phyloP scores from a whole-genome alignment of 37 sponge, comb jelly and placozoan genomes.

The Ianthella basta region DNA sequence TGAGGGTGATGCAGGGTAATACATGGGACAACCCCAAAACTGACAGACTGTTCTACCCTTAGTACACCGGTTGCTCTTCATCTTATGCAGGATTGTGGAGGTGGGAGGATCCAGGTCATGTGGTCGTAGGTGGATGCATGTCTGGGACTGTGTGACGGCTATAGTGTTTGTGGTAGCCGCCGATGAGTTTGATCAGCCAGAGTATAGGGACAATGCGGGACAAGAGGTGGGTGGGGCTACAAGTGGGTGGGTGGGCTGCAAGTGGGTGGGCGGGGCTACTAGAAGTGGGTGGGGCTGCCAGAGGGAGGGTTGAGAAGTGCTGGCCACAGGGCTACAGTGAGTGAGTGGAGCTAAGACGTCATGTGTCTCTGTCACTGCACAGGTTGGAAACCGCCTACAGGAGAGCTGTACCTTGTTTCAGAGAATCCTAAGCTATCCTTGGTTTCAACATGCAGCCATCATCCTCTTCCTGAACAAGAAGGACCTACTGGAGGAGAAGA shows the following conservation, averaged over 20 bases:
- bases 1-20: too few relatives aligned
- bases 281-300: too few relatives aligned
- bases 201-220: constrained; percentile 41
- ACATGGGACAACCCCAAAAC: too few relatives aligned
- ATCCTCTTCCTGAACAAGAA: constrained; percentile 78
- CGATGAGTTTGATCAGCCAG: constrained; percentile 87
- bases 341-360: too few relatives aligned
- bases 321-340: too few relatives aligned
- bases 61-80: too few relatives aligned
- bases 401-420: constrained; percentile 68
- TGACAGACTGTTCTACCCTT: too few relatives aligned
- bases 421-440: constrained; percentile 73
- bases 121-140: constrained; percentile 97
- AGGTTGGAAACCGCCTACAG: constrained; percentile 64
- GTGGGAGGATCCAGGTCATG: constrained; percentile 98
- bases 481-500: constrained; percentile 77
- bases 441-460: constrained; percentile 72
- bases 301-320: too few relatives aligned
- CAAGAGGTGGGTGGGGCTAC: constrained; percentile 47
- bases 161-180: constrained; percentile 92
- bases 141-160: constrained; percentile 94
- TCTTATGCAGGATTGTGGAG: constrained; percentile 96
- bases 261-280: neutral
- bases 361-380: too few relatives aligned
- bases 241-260: neutral